These are phyloP conservation scores for Rhabdomys dilectus DNA, from an alignment of 2,113 vertebrate species.

Conservation along the genomic window DNA sequence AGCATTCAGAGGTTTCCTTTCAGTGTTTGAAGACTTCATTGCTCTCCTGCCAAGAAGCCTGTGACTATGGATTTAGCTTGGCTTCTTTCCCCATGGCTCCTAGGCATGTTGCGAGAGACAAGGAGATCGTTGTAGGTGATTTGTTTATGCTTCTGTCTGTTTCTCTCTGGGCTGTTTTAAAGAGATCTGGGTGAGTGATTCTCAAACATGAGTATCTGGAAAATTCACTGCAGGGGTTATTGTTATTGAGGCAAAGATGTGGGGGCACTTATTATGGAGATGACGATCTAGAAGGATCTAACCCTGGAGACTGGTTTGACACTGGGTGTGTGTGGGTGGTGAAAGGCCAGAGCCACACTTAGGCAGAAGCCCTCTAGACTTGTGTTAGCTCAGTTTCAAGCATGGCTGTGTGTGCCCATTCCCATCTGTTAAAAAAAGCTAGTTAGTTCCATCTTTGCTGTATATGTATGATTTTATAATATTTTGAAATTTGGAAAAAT, in stretches of 20 bases:
- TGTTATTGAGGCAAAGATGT: not conserved
- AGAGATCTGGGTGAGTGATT: not conserved
- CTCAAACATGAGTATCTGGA: not conserved
- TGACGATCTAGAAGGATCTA: not conserved
- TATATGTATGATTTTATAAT: not conserved
- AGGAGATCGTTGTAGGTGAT: not conserved
- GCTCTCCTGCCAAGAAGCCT: not conserved
- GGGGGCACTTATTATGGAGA: not conserved
- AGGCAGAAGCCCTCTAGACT: not conserved
- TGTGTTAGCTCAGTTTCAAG: not conserved
- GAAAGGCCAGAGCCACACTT: not conserved
- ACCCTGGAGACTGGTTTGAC: not conserved
- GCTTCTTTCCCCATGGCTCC: not conserved
- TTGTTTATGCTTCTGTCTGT: not conserved
- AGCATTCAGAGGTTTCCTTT: not conserved
- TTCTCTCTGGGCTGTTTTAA: not conserved
- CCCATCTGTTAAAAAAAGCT: not conserved
- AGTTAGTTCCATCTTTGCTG: not conserved
- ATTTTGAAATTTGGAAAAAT: slow-evolving; percentile 29
- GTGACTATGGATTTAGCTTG: not conserved
- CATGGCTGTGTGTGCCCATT: not conserved
- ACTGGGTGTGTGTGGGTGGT: not conserved
- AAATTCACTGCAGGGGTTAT: not conserved
- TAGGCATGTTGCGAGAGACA: not conserved
- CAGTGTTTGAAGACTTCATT: not conserved